Conservation (phyloP, 1,140 invertebrate genomes). For the Akabosia matsudoensis region DNA sequence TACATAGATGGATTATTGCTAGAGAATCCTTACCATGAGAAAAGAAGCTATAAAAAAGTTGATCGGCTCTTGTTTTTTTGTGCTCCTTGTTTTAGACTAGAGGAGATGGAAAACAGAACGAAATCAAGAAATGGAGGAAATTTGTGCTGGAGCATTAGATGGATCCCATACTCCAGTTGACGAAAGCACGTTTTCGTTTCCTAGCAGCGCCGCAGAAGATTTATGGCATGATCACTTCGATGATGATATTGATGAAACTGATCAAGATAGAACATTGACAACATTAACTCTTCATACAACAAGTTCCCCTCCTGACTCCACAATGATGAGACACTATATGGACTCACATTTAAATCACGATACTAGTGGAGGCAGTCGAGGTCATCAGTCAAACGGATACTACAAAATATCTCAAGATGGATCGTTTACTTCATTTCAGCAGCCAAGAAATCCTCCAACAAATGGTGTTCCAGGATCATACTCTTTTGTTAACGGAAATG, state of each 20-base stretch:
- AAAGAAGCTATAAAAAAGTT: no score
- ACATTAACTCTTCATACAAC: constrained; percentile 9
- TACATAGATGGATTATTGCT: no score
- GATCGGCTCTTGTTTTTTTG: no score
- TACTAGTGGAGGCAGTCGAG: not conserved
- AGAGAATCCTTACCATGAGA: no score
- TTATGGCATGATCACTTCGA: constrained; percentile 3
- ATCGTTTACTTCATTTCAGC: not conserved
- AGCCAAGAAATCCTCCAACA: not conserved
- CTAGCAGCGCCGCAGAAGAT: constrained; percentile 23
- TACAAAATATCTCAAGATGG: constrained; percentile 4
- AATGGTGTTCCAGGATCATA: not conserved
- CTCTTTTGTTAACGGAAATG: not conserved
- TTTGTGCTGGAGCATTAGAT: not conserved
- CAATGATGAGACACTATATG: not conserved
- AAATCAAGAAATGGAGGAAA: constrained; percentile 43
- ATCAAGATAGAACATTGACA: constrained; percentile 24
- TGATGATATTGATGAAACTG: constrained; percentile 21
- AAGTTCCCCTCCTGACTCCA: not conserved
- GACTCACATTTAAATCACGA: not conserved
- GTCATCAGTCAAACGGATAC: no score
- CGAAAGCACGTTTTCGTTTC: constrained; percentile 44
- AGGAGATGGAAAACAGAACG: constrained; percentile 38
- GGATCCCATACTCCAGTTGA: constrained; percentile 19
- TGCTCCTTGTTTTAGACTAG: constrained; percentile 15